A percentile compares a stretch with the other conserved stretches of the same genome.
phyloP scores from a whole-genome alignment of 2,113 vertebrate genomes.

The Aspiorhynchus laticeps region DNA sequence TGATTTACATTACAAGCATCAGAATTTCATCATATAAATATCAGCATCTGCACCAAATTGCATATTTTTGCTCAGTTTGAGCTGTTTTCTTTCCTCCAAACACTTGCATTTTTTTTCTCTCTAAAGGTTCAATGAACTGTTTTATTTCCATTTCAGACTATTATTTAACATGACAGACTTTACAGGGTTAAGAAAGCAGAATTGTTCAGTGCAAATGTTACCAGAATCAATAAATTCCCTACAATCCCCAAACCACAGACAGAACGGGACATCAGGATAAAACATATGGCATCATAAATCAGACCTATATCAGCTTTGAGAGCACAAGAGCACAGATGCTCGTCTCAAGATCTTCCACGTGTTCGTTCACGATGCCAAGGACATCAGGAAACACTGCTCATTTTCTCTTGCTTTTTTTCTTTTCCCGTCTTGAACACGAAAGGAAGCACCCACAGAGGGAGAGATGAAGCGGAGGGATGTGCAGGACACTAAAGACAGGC shows the following conservation, averaged over 20 bases:
- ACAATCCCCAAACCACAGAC: not conserved
- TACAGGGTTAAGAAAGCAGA: not conserved
- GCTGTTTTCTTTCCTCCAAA: not conserved
- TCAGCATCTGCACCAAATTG: not conserved
- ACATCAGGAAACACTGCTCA: slow-evolving; percentile 19
- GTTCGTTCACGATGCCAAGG: not conserved
- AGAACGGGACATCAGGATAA: not conserved
- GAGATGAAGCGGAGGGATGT: not conserved
- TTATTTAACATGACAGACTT: not conserved
- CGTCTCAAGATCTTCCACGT: slow-evolving; percentile 25
- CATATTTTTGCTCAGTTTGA: not conserved
- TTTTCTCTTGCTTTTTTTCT: not conserved
- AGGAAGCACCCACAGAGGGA: not conserved
- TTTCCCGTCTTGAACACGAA: not conserved
- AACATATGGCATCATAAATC: slow-evolving; percentile 17
- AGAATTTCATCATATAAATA: not conserved
- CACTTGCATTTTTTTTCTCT: too few species aligned
- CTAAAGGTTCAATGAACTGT: not conserved
- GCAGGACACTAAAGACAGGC: slow-evolving; percentile 11
- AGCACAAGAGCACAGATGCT: not conserved
- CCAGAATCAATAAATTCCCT: not conserved
- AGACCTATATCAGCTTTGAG: slow-evolving; percentile 4
- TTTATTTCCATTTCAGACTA: not conserved
- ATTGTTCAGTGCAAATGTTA: not conserved
- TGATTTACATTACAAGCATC: too few species aligned